Evolutionary conservation across 2,797 vertebrate species (phyloP).

Genomic region (Dipus sagitta): DNA sequence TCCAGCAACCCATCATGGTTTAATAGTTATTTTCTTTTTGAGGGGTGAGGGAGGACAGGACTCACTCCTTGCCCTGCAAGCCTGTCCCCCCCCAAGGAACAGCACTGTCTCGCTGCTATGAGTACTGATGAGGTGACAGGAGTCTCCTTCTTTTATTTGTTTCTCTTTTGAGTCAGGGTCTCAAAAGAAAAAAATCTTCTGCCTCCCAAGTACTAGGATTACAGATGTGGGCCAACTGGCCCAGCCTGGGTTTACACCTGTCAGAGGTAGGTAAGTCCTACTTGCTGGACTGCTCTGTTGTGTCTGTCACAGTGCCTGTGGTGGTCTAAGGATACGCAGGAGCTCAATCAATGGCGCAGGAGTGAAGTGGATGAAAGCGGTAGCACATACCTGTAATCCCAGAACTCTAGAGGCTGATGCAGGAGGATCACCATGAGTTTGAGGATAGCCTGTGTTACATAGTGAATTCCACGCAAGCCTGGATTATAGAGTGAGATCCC

Average conservation of each 20-base stretch:
- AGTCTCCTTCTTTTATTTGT: not conserved
- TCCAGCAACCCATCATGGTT: too few relatives aligned
- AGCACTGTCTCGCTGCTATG: not conserved
- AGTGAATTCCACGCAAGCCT: not conserved
- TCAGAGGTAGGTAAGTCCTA: not conserved
- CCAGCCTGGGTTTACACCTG: not conserved
- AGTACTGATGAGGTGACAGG: not conserved
- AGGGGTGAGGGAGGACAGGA: not conserved
- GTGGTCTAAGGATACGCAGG: not conserved
- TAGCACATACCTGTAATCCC: not conserved
- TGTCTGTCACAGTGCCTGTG: not conserved
- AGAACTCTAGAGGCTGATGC: not conserved
- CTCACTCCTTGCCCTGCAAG: not conserved
- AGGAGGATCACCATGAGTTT: not conserved
- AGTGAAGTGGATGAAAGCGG: not conserved
- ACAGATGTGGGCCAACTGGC: not conserved
- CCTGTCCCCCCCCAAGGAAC: not conserved
- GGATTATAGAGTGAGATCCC: not conserved
- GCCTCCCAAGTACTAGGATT: not conserved
- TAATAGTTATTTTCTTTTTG: too few relatives aligned
- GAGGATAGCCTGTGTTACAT: not conserved
- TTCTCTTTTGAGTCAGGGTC: not conserved
- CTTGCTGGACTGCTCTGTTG: not conserved
- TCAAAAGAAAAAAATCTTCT: not conserved
- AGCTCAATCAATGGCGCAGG: not conserved